These are phyloP conservation scores for Spheniscus humboldti DNA, from an alignment of 2,797 vertebrate species.

Conservation along the genomic window DNA sequence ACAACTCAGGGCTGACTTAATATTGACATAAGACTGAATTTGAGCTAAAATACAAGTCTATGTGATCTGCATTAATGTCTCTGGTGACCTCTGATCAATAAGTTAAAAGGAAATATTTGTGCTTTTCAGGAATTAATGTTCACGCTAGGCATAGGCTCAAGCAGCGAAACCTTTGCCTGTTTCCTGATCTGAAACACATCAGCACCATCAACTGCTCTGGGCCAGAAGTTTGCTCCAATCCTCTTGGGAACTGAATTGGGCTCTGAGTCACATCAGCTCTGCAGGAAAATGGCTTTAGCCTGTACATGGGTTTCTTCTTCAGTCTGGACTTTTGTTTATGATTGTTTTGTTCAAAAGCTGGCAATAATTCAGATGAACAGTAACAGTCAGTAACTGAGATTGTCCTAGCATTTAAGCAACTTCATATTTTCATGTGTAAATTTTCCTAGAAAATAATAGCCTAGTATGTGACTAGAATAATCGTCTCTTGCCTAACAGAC, in stretches of 20 bases:
- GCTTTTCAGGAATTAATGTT: background rate
- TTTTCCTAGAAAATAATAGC: background rate
- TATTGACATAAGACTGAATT: background rate
- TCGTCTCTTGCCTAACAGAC: background rate
- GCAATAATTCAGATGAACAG: background rate
- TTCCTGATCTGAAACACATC: fast-evolving
- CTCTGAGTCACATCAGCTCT: background rate
- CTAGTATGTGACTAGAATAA: background rate
- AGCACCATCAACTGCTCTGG: fast-evolving
- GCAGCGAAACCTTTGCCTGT: background rate
- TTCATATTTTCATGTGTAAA: background rate
- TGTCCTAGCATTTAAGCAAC: background rate
- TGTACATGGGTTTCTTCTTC: background rate
- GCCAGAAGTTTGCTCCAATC: background rate
- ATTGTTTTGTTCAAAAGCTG: background rate
- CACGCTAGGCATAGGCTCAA: background rate
- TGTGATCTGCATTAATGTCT: background rate
- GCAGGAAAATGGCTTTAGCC: background rate
- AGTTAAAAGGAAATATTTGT: background rate
- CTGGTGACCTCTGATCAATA: background rate
- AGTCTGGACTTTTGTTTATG: background rate
- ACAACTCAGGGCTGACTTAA: background rate
- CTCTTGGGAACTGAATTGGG: background rate
- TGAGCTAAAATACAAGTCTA: background rate
- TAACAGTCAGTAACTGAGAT: background rate